Base-by-base conservation (phyloP, 2,113 vertebrate species). In the Pipa parva region DNA sequence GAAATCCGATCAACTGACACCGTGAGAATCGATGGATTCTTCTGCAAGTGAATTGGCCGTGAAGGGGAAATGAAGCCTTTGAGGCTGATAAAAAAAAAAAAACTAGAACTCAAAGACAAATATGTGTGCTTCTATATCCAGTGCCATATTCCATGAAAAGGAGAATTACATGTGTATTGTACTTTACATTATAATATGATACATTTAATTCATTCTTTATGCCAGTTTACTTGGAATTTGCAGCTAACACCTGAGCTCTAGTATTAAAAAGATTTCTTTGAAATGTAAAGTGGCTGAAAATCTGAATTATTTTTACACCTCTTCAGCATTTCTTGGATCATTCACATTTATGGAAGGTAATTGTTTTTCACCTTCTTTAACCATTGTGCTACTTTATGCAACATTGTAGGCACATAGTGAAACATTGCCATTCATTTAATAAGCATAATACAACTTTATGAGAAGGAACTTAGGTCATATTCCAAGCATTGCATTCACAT, bases 321-420 rank as follows among this genome's bases (percentile, higher is more conserved):
- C 28, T 46, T 58, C 28, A 6, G 39, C 63, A 58, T 29, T 59
- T 59, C 64, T 29, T 49, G 55, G 55, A 49, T 59, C 42, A 49
- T 58, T 26, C 26, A 57, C 20, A 59, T 59, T 67, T 50, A 49
- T 67, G 54, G 21, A 49, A 29, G 20, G 26, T 67, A 67, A 67
- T 67, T 59, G 54, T 55, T 36, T 49, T 67, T 48, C 21, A 36
- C 39, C 59, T 55, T 49, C 15, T 48, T 59, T 67, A 58, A 49
- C 42, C 55, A 17, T n/a, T 31, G 22, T 37, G 59, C 58, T 59
- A 55, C 54, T 29, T 37, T 18, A 59, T 49, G 42, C 31, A 33
- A 59, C 42, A 42, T 1, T n/a, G n/a, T n/a, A n/a, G n/a, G n/a
- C n/a, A n/a, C n/a, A n/a, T n/a, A n/a, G n/a, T n/a, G n/a, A n/a